Evolutionary conservation across 2,888 invertebrate species (phyloP).

Genomic region (Spilarctia lutea): DNA sequence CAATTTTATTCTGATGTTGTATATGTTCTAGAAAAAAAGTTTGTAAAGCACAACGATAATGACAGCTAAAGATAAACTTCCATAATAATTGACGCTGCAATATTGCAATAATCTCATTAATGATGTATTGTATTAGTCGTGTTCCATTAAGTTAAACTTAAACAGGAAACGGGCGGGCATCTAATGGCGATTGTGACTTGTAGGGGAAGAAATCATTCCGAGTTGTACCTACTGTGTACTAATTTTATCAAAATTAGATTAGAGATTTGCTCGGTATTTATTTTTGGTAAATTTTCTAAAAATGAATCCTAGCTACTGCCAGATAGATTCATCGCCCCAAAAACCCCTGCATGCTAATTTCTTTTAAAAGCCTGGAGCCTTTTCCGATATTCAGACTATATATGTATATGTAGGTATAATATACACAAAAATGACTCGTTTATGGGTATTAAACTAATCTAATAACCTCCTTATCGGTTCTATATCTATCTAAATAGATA

Average conservation of each 20-base stretch:
- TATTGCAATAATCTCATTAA: neutral
- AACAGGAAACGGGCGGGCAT: neutral
- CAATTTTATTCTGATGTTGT: neutral
- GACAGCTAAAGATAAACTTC: neutral
- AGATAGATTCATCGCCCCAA: no score
- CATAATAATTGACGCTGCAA: neutral
- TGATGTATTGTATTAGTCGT: neutral
- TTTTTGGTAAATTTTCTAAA: no score
- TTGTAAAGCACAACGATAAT: neutral
- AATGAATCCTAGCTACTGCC: no score
- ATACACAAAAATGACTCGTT: no score
- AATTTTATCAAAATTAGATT: neutral
- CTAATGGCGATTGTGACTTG: neutral
- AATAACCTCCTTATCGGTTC: no score
- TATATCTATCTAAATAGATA: no score
- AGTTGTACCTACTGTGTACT: neutral
- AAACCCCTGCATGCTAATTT: no score
- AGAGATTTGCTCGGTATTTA: no score
- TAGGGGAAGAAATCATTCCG: neutral
- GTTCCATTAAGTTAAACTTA: neutral
- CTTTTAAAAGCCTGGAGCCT: no score
- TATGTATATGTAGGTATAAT: no score
- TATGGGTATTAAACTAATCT: no score
- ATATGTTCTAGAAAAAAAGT: neutral
- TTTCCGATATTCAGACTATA: no score